These are phyloP conservation scores for Montipora foliosa DNA, from an alignment of 64 coral and sea anemone species.

Conservation along the genomic window DNA sequence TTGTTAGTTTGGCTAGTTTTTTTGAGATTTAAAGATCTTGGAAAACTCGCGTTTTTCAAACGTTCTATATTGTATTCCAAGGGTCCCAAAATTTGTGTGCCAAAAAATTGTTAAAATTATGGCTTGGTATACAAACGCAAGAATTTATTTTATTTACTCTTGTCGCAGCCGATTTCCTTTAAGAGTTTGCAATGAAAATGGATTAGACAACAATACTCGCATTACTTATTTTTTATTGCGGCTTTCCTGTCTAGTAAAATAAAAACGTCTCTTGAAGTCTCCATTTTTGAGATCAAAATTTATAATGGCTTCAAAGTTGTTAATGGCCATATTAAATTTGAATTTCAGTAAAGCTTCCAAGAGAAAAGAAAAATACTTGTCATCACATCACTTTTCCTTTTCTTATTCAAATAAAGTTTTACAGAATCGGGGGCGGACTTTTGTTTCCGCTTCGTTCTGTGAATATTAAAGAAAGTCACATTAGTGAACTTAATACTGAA, in stretches of 20 bases:
- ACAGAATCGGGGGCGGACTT: conserved; percentile 17
- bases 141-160: background rate
- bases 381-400: background rate
- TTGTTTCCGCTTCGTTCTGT: conserved; percentile 20
- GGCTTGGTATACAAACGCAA: background rate
- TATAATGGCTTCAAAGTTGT: background rate
- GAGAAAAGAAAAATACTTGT: background rate
- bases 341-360: background rate
- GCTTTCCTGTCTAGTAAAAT: background rate
- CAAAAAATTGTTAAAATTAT: background rate
- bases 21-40: background rate
- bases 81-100: background rate
- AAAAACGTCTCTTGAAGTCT: background rate
- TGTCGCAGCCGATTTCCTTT: background rate
- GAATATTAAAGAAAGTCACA: background rate
- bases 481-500: background rate
- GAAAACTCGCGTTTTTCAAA: background rate
- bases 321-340: background rate
- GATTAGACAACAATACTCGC: background rate
- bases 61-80: background rate
- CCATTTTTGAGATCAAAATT: background rate
- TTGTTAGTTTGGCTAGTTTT: background rate
- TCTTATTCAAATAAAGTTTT: conserved; percentile 21
- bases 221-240: background rate
- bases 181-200: background rate